Evolutionary conservation across 35 echinoderm and acorn worm genomes (phyloP), one percentile per base, ranked within the genome.

Genomic region (Apostichopus japonicus): DNA sequence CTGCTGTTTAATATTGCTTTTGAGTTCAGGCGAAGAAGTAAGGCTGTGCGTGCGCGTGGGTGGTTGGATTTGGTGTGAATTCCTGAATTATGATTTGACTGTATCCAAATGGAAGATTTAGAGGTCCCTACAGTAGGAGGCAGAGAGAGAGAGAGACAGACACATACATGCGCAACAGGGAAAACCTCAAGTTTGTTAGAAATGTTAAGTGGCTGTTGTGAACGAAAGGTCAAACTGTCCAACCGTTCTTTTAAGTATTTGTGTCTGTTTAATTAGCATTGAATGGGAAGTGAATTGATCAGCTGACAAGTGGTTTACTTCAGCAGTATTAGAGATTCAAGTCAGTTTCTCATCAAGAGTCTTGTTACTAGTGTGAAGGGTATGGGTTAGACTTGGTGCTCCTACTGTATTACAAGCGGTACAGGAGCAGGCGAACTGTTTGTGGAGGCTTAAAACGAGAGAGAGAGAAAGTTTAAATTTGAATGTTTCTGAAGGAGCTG

Each of bases 51-150:
- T 84, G 54, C 57, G 81, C 81, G 81, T 84, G 81, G 81, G 81
- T 57, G 81, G 81, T 57, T 84, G 81, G 56, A 84, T 53, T 84
- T 58, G 81, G 81, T 84, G 81, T 84, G 81, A 84, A 84, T 84
- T 84, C 24, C 54, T 84, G 57, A 84, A 84, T 84, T 84, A 84
- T 84, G 81, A 84, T 84, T 56, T 84, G 81, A 55, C 81, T 84
- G 16, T 84, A 57, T 84, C 81, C 81, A 84, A 21, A 59, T 44
- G 79, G 81, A 84, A 23, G 56, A 84, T 84, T 57, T n/a, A 84
- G 53, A 84, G 81, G 81, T 84, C 81, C 81, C 81, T 84, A n/a
- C n/a, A n/a, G n/a, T n/a, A 84, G 81, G 81, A 84, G 56, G 54
- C 19, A 51, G 24, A 58, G 54, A 54, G n/a, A 7, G 51, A 44